Conservation (phyloP, 2,797 vertebrate genomes). For the Darevskia mixta region DNA sequence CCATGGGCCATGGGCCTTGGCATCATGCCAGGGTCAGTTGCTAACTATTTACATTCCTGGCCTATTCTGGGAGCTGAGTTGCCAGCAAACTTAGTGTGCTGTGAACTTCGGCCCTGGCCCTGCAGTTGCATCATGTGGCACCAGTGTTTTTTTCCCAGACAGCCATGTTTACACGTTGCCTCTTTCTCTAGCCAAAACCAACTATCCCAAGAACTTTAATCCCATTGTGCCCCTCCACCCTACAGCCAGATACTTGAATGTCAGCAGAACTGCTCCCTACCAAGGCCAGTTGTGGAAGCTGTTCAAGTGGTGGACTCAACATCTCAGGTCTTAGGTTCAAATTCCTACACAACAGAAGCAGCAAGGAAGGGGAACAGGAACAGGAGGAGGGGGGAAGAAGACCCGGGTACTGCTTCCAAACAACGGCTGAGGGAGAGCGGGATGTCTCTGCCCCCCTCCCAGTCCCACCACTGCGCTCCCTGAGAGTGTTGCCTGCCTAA, state of each 20-base stretch:
- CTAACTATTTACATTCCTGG: slow-evolving; percentile 70
- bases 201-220: slow-evolving; percentile 1
- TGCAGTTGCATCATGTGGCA: slow-evolving; percentile 56
- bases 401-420: too few relatives aligned
- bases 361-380: not conserved
- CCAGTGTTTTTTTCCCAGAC: slow-evolving; percentile 73
- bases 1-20: not conserved
- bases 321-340: not conserved
- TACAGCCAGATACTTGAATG: not conserved
- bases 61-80: slow-evolving; percentile 72
- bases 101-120: slow-evolving; percentile 62
- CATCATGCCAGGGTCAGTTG: slow-evolving; percentile 5
- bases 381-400: too few relatives aligned
- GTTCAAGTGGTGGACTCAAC: not conserved
- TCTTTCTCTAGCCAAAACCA: slow-evolving; percentile 51
- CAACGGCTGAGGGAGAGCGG: too few relatives aligned
- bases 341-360: not conserved
- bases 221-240: not conserved
- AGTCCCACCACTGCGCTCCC: too few relatives aligned
- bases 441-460: too few relatives aligned
- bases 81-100: slow-evolving; percentile 58
- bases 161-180: slow-evolving; percentile 70
- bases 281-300: not conserved
- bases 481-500: too few relatives aligned
- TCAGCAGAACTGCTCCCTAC: not conserved